Evolutionary conservation across 2,888 invertebrate genomes (phyloP), one percentile per base, ranked within the genome.

Genomic region (Latheticus oryzae): DNA sequence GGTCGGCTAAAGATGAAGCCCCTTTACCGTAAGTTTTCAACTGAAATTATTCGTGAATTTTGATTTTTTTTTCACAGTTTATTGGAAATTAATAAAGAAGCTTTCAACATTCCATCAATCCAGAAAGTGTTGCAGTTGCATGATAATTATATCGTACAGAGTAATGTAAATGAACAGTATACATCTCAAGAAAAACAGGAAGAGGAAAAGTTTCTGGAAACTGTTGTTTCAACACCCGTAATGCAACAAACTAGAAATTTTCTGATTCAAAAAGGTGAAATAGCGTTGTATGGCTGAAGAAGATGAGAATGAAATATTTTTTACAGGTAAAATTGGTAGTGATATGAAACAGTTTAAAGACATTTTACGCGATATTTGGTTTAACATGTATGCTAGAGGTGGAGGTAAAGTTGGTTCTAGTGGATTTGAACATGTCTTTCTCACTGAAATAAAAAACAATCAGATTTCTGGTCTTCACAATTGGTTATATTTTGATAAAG

Each of bases 371-470:
- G 84, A 85, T 60, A 76, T 91, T 5, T 92, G 91, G 91, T 92
- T 92, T 72, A 87, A 87, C 19, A 83, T 92, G 65, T 97, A 94
- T 75, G 88, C 93, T 0, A 83, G 95, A 60, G 88, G 91, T 17
- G 83, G 85, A 69, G 89, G 91, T 16, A 85, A 85, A 73, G 85
- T 91, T 12, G 91, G 95, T 57, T 95, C 95, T 67, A 91, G 91
- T 24, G 96, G 94, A 1, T 96, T 96, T 73, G 96, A 97, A 77
- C 96, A 97, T 72, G 87, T 95, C 12, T 95, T 96, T 76, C 84
- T 95, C 1, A 90, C 93, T 0, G 96, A 97, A 82, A 81, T 91
- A 0, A 93, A 91, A 76, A 86, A 87, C 66, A 85, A 85, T 30
- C 87, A 87, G 68, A 86, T 95, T 13, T 87, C 84, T 42, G 95